A percentile compares a stretch with the other conserved stretches of the same genome.
Conservation (phyloP, 1,140 invertebrate species). For the Penaeus japonicus region DNA sequence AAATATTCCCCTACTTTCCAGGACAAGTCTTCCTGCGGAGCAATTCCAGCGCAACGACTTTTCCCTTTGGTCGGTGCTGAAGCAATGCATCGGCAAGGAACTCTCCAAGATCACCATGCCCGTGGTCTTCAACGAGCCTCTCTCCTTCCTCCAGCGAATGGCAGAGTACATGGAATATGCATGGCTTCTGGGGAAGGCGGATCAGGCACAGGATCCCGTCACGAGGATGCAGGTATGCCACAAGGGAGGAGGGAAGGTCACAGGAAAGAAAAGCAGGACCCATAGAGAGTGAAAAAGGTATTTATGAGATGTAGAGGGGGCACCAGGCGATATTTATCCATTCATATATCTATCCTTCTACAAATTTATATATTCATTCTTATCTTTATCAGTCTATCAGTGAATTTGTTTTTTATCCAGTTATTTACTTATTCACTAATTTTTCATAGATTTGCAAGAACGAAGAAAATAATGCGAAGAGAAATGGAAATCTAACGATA, state of each 20-base stretch:
- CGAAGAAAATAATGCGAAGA: no score
- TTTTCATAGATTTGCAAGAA: no score
- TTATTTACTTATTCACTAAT: not conserved
- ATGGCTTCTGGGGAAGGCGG: conserved; percentile 81
- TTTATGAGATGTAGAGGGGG: not conserved
- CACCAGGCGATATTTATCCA: not conserved
- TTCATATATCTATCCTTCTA: not conserved
- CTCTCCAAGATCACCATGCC: conserved; percentile 98
- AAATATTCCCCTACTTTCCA: conserved; percentile 65
- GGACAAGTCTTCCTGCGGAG: conserved; percentile 80
- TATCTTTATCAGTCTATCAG: not conserved
- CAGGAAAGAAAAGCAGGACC: not conserved
- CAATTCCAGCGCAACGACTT: conserved; percentile 89
- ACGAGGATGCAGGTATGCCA: conserved; percentile 75
- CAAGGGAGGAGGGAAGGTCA: not conserved
- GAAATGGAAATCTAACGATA: no score
- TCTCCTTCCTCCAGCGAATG: conserved; percentile 93
- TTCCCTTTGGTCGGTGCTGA: conserved; percentile 93
- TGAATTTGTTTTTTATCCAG: not conserved
- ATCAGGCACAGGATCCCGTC: conserved; percentile 80
- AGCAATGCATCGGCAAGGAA: conserved; percentile 94
- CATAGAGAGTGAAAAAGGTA: no score
- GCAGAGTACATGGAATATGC: conserved; percentile 95
- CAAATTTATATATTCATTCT: not conserved
- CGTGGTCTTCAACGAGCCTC: conserved; percentile 94